A percentile compares a stretch with the other conserved stretches of the same genome.
These are phyloP conservation scores for Eristalis intricaria DNA, from an alignment of 2,888 invertebrate genomes.

Conservation along the genomic window DNA sequence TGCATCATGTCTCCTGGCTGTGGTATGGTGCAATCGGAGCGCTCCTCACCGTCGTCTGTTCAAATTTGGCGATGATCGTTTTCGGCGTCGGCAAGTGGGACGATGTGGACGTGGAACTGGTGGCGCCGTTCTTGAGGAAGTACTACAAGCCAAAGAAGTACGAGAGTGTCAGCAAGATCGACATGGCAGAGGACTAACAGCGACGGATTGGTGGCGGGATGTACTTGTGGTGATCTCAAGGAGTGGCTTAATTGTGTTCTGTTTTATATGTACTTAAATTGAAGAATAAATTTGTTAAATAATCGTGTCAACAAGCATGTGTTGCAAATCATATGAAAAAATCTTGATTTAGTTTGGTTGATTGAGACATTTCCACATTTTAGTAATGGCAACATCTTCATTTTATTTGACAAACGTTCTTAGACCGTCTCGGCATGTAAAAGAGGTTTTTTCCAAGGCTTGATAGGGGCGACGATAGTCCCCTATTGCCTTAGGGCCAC, in stretches of 20 bases:
- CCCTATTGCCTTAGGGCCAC: too few species aligned
- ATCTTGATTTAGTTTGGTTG: too few species aligned
- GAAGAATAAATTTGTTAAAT: not conserved
- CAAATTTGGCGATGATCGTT: conserved; percentile 83
- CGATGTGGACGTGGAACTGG: conserved; percentile 83
- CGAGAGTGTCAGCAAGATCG: conserved; percentile 48
- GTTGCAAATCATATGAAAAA: too few species aligned
- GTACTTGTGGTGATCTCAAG: not conserved
- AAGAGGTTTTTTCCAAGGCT: too few species aligned
- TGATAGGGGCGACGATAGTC: too few species aligned
- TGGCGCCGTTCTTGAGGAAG: conserved; percentile 85
- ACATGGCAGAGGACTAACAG: not conserved
- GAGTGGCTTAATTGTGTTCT: not conserved
- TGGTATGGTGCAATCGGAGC: conserved; percentile 86
- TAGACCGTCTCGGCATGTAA: too few species aligned
- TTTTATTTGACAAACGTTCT: too few species aligned
- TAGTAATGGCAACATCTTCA: too few species aligned
- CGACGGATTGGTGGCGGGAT: not conserved
- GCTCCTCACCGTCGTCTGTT: conserved; percentile 83
- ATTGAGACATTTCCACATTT: too few species aligned
- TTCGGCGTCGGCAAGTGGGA: conserved; percentile 81
- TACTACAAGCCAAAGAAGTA: conserved; percentile 74
- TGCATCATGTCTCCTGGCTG: conserved; percentile 87
- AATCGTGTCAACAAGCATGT: too few species aligned
- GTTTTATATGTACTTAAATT: not conserved